Conservation (phyloP, 1,140 invertebrate genomes). For the Drosophila mayri region DNA sequence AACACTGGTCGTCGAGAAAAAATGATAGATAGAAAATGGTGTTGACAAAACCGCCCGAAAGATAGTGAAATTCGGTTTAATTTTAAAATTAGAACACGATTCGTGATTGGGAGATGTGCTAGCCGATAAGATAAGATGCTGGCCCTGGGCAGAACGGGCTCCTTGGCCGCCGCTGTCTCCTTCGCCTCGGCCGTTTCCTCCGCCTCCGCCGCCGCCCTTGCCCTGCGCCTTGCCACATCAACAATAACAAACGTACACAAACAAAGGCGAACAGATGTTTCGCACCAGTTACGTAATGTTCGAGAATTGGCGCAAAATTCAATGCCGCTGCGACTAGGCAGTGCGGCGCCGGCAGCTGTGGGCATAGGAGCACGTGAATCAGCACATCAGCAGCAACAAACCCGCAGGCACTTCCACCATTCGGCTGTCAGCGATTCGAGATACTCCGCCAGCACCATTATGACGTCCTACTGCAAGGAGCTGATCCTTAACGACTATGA, state of each 20-base stretch:
- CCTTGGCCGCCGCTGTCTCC: constrained; percentile 16
- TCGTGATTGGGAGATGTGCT: constrained; percentile 27
- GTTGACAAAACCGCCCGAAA: constrained; percentile 23
- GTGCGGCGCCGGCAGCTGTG: constrained; percentile 6
- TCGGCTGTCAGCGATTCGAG: constrained; percentile 50
- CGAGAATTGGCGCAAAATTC: constrained; percentile 56
- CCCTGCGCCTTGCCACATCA: constrained; percentile 26
- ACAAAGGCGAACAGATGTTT: constrained; percentile 65
- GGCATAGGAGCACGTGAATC: constrained; percentile 12
- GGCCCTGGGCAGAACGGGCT: constrained; percentile 41
- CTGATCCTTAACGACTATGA: constrained; percentile 89
- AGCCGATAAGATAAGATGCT: constrained; percentile 48
- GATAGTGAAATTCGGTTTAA: constrained; percentile 45
- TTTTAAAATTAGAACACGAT: constrained; percentile 35
- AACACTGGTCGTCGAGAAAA: constrained; percentile 8
- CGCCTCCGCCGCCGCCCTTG: neutral
- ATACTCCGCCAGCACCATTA: constrained; percentile 78
- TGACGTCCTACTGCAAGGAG: constrained; percentile 68
- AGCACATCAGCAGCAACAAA: neutral
- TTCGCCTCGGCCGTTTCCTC: constrained; percentile 1
- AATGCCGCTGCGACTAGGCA: neutral
- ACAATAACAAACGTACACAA: constrained; percentile 42
- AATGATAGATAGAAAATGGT: constrained; percentile 25
- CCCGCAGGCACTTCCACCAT: constrained; percentile 4
- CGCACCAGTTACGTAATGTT: constrained; percentile 51